These are phyloP conservation scores for Caenorhabditis doughertyi DNA, from an alignment of 2,888 invertebrate species.

Conservation along the genomic window DNA sequence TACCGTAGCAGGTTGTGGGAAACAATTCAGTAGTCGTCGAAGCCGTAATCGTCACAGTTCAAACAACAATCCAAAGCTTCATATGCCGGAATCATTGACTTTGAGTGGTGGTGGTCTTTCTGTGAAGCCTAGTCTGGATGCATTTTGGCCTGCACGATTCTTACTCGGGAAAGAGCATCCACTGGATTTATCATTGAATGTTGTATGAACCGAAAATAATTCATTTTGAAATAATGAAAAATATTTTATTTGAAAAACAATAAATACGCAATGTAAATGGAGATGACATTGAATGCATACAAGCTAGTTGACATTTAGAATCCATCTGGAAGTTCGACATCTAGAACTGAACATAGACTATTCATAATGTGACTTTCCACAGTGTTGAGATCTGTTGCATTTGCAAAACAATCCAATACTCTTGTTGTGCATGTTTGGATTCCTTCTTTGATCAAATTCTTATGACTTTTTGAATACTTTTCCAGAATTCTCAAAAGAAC, in stretches of 20 bases:
- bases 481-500: conserved; percentile 32
- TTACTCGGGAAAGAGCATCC: conserved; percentile 42
- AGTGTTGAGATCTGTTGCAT: conserved; percentile 17
- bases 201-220: conserved; percentile 5
- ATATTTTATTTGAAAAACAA: background rate
- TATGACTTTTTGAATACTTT: conserved; percentile 24
- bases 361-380: conserved; percentile 38
- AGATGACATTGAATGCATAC: background rate
- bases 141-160: conserved; percentile 44
- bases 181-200: conserved; percentile 48
- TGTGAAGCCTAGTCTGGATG: conserved; percentile 30
- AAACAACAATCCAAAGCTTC: conserved; percentile 81
- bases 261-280: background rate
- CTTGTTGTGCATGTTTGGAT: conserved; percentile 3
- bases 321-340: conserved; percentile 38
- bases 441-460: conserved; percentile 4
- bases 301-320: background rate
- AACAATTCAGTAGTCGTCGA: conserved; percentile 78
- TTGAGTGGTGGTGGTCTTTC: conserved; percentile 8
- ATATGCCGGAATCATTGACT: conserved; percentile 70
- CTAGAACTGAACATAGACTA: conserved; percentile 28
- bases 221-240: conserved; percentile 14
- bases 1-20: conserved; percentile 87
- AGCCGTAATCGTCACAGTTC: conserved; percentile 81
- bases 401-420: conserved; percentile 33